phyloP scores from a whole-genome alignment of 2,113 vertebrate genomes.

The Coryphaenoides rupestris region DNA sequence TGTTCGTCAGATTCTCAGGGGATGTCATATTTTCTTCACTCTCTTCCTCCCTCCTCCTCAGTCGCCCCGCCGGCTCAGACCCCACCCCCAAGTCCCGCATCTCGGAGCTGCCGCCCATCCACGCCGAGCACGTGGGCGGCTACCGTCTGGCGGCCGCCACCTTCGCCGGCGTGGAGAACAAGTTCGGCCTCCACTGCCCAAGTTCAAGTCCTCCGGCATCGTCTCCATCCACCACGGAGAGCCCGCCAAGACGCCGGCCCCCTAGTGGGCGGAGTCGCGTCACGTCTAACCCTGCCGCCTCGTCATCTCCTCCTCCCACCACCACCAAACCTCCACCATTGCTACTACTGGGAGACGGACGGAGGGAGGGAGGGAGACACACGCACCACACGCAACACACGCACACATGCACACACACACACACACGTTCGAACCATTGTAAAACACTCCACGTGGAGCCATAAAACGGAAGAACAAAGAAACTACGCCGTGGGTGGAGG shows the following conservation, averaged over 20 bases:
- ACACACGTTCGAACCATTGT: not conserved
- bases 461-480: slow-evolving; percentile 22
- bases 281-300: slow-evolving; percentile 2
- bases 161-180: slow-evolving; percentile 97
- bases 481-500: slow-evolving; percentile 7
- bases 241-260: slow-evolving; percentile 36
- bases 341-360: too few species aligned
- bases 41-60: slow-evolving; percentile 49
- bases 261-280: slow-evolving; percentile 43
- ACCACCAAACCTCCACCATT: slow-evolving; percentile 27
- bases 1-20: too few species aligned
- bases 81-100: slow-evolving; percentile 87
- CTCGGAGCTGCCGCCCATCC: slow-evolving; percentile 88
- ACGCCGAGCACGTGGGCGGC: slow-evolving; percentile 88
- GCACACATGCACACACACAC: slow-evolving; percentile 1
- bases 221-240: slow-evolving; percentile 67
- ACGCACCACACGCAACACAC: slow-evolving; percentile 45
- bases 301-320: slow-evolving; percentile 34
- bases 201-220: slow-evolving; percentile 82
- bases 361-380: slow-evolving; percentile 50
- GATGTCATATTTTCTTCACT: not conserved
- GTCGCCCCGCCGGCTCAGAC: slow-evolving; percentile 85
- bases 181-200: slow-evolving; percentile 96
- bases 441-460: slow-evolving; percentile 38
- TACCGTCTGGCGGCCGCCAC: slow-evolving; percentile 94